Conservation (phyloP, 2,888 invertebrate genomes). For the Oasisia sp. region DNA sequence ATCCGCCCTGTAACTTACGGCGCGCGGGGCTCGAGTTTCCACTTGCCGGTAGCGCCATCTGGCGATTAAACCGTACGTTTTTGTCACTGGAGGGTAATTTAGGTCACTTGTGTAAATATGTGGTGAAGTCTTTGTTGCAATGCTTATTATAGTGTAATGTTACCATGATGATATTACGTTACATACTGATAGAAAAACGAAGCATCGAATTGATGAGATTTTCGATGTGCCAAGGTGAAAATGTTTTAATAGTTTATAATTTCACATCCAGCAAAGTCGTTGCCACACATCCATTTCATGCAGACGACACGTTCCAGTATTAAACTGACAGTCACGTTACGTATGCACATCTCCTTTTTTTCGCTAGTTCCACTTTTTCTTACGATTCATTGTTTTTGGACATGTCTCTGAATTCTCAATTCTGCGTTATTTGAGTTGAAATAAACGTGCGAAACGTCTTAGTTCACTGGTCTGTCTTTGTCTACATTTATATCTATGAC, state of each 20-base stretch:
- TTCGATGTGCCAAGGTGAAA: background rate
- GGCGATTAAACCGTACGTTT: background rate
- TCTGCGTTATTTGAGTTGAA: background rate
- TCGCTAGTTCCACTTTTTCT: background rate
- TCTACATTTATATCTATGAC: no score
- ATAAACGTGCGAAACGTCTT: background rate
- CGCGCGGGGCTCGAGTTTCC: background rate
- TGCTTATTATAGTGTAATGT: background rate
- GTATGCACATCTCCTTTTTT: background rate
- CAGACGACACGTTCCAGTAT: background rate
- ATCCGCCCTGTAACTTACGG: no score
- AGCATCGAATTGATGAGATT: background rate
- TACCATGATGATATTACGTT: background rate
- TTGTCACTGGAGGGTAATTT: background rate
- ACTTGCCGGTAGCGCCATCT: background rate
- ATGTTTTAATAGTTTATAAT: background rate
- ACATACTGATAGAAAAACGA: background rate
- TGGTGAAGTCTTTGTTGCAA: background rate
- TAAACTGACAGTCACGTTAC: background rate
- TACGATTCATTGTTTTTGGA: background rate
- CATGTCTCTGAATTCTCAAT: background rate
- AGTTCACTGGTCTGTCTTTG: background rate
- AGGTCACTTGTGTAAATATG: background rate
- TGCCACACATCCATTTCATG: background rate
- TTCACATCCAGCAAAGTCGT: background rate